A percentile compares a stretch with the other conserved stretches of the same genome.
These are phyloP conservation scores for Oreochromis niloticus DNA, from an alignment of 2,113 vertebrate genomes.

Conservation along the genomic window DNA sequence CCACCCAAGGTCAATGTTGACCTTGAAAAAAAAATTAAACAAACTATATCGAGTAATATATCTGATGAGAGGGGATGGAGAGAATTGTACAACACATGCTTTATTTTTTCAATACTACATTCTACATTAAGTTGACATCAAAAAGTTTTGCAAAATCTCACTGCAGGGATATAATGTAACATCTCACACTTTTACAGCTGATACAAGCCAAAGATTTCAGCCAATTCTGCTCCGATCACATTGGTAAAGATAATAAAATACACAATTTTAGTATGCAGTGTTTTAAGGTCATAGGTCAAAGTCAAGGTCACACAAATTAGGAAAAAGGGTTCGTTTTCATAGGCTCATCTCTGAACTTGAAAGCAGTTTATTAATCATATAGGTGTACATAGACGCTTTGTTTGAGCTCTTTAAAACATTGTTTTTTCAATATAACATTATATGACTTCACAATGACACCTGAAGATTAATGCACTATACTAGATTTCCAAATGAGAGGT, in stretches of 20 bases:
- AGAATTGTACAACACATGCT: no score
- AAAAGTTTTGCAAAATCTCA: background rate
- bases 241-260: background rate
- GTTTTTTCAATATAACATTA: background rate
- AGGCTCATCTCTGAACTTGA: background rate
- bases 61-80: background rate
- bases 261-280: background rate
- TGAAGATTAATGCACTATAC: background rate
- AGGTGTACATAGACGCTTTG: accelerated
- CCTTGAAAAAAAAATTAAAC: background rate
- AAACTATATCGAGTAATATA: background rate
- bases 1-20: background rate
- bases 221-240: background rate
- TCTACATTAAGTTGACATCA: no score
- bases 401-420: background rate
- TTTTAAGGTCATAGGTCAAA: background rate
- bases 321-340: background rate
- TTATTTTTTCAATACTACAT: no score
- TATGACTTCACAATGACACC: background rate
- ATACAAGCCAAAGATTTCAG: background rate
- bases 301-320: accelerated
- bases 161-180: background rate
- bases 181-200: background rate
- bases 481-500: background rate
- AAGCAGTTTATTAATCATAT: background rate